Conservation (phyloP, 2,113 vertebrate species). For the Petaurus breviceps region DNA sequence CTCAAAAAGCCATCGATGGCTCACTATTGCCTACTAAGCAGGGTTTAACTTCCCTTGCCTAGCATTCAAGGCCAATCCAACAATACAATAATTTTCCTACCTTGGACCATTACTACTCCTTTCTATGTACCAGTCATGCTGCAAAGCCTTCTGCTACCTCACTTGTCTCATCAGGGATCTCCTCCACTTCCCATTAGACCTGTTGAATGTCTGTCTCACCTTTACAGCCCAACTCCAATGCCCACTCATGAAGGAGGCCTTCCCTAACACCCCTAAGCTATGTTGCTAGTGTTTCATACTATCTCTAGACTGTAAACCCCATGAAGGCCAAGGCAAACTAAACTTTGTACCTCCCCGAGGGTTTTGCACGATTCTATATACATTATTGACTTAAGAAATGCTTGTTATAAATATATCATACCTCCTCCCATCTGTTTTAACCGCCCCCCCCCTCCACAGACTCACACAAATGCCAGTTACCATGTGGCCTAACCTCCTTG, state of each 20-base stretch:
- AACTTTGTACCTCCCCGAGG: neutral
- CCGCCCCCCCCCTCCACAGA: neutral
- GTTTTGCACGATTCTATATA: neutral
- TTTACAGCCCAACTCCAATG: neutral
- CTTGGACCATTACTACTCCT: neutral
- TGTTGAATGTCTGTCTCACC: neutral
- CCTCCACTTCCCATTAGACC: neutral
- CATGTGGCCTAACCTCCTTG: constrained; percentile 6
- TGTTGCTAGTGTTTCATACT: neutral
- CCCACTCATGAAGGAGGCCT: neutral
- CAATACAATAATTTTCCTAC: neutral
- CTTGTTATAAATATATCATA: neutral
- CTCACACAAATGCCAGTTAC: neutral
- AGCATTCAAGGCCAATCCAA: neutral
- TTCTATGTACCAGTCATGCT: neutral
- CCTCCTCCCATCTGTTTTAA: neutral
- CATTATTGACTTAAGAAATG: neutral
- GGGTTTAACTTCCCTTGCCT: neutral
- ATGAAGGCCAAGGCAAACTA: neutral
- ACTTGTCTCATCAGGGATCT: neutral
- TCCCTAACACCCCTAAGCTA: neutral
- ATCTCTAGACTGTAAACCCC: neutral
- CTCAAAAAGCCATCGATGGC: neutral
- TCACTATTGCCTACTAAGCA: neutral
- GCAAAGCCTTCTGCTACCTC: neutral